These are phyloP conservation scores for Nothocercus nigrocapillus DNA, from an alignment of 2,113 vertebrate species.

Conservation along the genomic window DNA sequence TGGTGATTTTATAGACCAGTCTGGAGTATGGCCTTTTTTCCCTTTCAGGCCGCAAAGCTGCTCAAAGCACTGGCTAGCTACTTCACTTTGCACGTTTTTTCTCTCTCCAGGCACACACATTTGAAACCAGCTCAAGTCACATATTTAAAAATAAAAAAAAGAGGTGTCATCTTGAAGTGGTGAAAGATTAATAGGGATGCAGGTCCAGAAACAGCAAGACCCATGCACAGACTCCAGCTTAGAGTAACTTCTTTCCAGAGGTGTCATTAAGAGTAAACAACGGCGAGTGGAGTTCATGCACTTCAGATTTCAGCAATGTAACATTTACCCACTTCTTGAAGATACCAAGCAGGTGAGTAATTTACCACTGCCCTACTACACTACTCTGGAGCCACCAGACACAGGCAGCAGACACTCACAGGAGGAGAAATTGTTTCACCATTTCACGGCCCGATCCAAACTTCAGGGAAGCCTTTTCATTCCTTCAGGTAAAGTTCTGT, in stretches of 20 bases:
- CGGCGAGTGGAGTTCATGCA: background rate
- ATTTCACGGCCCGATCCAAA: background rate
- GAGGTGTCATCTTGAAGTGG: background rate
- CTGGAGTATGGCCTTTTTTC: background rate
- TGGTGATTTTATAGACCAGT: background rate
- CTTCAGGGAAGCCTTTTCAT: background rate
- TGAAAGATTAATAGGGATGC: background rate
- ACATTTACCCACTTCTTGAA: slow-evolving; percentile 8
- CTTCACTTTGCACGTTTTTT: background rate
- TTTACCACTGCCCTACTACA: background rate
- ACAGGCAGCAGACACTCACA: background rate
- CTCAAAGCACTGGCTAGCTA: background rate
- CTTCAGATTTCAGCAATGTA: background rate
- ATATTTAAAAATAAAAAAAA: background rate
- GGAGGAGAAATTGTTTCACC: background rate
- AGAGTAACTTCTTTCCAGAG: background rate
- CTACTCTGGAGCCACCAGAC: background rate
- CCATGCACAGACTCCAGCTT: background rate
- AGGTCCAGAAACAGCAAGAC: background rate
- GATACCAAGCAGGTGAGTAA: slow-evolving; percentile 34
- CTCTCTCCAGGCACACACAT: background rate
- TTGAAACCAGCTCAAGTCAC: background rate
- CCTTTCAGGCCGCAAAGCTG: background rate
- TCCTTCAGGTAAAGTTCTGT: background rate
- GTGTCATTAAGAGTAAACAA: slow-evolving; percentile 22